These are phyloP conservation scores for Diarsia dahlii DNA, from an alignment of 2,888 invertebrate genomes.

Conservation along the genomic window DNA sequence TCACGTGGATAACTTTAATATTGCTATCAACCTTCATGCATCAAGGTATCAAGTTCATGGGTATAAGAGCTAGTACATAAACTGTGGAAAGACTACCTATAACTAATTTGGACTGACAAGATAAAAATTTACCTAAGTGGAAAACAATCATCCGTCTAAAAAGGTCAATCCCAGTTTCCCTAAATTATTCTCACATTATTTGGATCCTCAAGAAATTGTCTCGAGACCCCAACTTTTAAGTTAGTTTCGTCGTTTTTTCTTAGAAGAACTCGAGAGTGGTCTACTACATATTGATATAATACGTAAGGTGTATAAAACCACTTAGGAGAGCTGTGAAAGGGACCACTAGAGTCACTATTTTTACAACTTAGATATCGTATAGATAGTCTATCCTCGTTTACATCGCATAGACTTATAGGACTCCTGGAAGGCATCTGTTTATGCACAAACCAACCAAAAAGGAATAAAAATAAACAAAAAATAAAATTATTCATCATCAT, in stretches of 20 bases:
- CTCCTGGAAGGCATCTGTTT: no score
- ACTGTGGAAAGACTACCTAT: no score
- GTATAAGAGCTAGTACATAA: no score
- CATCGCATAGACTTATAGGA: no score
- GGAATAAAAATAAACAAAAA: no score
- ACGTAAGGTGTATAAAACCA: constrained; percentile 6
- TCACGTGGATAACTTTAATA: no score
- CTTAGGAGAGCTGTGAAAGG: neutral
- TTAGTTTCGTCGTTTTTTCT: neutral
- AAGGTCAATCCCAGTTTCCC: constrained; percentile 13
- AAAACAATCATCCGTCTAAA: constrained; percentile 3
- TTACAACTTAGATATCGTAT: no score
- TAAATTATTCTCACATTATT: constrained; percentile 13
- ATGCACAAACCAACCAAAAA: no score
- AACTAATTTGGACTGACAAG: neutral
- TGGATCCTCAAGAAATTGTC: constrained; percentile 11
- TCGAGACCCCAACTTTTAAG: neutral
- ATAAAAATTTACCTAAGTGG: neutral
- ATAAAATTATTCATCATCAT: no score
- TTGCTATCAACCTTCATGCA: no score
- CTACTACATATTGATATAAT: constrained; percentile 4
- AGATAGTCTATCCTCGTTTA: no score
- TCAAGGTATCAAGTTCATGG: no score
- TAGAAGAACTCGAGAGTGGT: neutral
- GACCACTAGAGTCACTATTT: neutral